Evolutionary conservation across 1,140 invertebrate genomes (phyloP).

Genomic region (Lordiphosa mommai): DNA sequence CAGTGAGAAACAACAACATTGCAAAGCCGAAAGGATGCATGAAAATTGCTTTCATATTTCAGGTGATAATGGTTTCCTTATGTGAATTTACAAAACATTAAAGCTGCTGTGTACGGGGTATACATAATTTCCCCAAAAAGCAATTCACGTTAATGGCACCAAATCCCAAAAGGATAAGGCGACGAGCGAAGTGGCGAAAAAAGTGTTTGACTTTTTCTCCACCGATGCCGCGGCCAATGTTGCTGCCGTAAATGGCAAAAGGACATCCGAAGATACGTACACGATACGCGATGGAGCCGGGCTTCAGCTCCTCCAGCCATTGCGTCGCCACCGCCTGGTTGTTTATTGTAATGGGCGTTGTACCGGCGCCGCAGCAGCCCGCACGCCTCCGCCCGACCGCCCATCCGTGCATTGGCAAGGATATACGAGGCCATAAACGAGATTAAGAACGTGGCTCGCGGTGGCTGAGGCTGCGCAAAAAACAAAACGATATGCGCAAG

Average conservation of each 20-base stretch:
- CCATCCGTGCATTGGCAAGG: slow-evolving; percentile 22
- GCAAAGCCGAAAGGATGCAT: slow-evolving; percentile 66
- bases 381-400: slow-evolving; percentile 17
- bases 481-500: slow-evolving; percentile 33
- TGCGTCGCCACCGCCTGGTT: slow-evolving; percentile 53
- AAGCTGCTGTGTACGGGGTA: slow-evolving; percentile 59
- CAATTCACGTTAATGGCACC: slow-evolving; percentile 77
- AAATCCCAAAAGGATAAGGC: slow-evolving; percentile 77
- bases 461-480: slow-evolving; percentile 53
- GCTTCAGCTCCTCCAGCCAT: slow-evolving; percentile 14
- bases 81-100: slow-evolving; percentile 79
- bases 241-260: slow-evolving; percentile 50
- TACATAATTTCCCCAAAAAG: slow-evolving; percentile 78
- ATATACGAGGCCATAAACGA: slow-evolving; percentile 70
- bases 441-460: slow-evolving; percentile 63
- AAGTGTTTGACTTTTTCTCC: slow-evolving; percentile 42
- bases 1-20: no score
- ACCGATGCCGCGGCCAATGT: slow-evolving; percentile 27
- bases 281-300: slow-evolving; percentile 47
- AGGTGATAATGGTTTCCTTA: slow-evolving; percentile 79
- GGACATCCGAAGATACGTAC: slow-evolving; percentile 70
- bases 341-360: slow-evolving; percentile 69
- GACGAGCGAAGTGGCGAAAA: slow-evolving; percentile 26
- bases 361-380: slow-evolving; percentile 56
- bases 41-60: slow-evolving; percentile 79